Evolutionary conservation across 1,140 invertebrate species (phyloP).

Genomic region (Eriosoma lanigerum): DNA sequence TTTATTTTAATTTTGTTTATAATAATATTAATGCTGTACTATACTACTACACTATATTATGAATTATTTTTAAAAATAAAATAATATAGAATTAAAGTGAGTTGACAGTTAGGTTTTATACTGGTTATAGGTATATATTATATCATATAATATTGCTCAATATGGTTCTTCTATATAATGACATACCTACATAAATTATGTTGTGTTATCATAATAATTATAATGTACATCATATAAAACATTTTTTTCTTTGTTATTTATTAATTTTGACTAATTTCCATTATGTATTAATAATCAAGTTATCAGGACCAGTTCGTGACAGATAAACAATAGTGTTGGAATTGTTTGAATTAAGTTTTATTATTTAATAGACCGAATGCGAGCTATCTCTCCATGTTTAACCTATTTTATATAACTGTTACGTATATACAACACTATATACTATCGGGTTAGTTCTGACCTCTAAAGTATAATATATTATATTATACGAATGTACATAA

Average conservation of each 20-base stretch:
- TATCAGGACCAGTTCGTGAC: background rate
- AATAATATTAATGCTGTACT: background rate
- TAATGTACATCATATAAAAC: background rate
- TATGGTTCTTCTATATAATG: background rate
- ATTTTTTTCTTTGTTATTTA: background rate
- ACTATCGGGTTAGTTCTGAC: constrained; percentile 39
- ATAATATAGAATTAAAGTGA: background rate
- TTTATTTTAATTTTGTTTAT: too few species aligned
- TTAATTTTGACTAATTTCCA: background rate
- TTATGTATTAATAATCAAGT: background rate
- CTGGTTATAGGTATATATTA: too few species aligned
- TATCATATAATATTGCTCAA: background rate
- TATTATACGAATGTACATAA: background rate
- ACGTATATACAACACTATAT: background rate
- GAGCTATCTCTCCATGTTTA: constrained; percentile 21
- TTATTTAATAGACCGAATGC: constrained; percentile 12
- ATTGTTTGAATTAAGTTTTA: constrained; percentile 18
- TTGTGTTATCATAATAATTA: background rate
- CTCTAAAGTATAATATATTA: constrained; percentile 1
- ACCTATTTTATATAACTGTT: constrained; percentile 22
- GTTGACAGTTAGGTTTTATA: too few species aligned
- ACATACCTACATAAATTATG: too few species aligned
- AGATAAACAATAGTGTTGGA: background rate
- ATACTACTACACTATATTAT: background rate
- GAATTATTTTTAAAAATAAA: background rate